Evolutionary conservation across 2,113 vertebrate species (phyloP).

Genomic region (Phalacrocorax aristotelis): DNA sequence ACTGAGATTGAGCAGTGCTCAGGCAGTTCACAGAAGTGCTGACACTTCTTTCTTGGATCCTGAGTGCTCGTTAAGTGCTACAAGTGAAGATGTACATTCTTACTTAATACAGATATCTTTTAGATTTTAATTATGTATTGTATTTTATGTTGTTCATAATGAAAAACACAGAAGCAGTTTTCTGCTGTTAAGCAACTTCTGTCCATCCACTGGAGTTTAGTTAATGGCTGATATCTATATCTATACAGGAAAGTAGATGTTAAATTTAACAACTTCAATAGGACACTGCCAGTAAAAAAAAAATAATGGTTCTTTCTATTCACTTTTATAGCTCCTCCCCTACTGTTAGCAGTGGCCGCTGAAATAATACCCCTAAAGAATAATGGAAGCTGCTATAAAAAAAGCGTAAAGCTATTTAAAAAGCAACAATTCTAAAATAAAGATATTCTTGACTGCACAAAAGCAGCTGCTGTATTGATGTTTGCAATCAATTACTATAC

Average conservation of each 20-base stretch:
- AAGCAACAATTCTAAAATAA: slow-evolving; percentile 48
- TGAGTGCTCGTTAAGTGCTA: background rate
- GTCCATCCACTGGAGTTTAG: background rate
- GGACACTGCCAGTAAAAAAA: background rate
- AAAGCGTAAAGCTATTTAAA: slow-evolving; percentile 38
- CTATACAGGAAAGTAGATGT: background rate
- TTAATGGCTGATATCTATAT: background rate
- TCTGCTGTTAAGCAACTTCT: background rate
- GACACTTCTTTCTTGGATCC: background rate
- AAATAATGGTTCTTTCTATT: background rate
- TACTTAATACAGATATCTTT: background rate
- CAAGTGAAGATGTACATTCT: background rate
- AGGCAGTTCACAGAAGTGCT: background rate
- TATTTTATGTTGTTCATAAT: background rate
- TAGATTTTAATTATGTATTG: background rate
- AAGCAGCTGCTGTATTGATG: slow-evolving; percentile 36
- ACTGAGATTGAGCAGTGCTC: background rate
- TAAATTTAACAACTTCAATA: slow-evolving; percentile 2
- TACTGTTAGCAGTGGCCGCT: background rate
- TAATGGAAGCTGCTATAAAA: slow-evolving; percentile 25
- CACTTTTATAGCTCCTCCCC: slow-evolving; percentile 15
- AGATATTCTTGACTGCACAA: slow-evolving; percentile 53
- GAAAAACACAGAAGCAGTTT: background rate
- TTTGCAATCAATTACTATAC: slow-evolving; percentile 60
- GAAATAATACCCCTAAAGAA: slow-evolving; percentile 17